These are phyloP conservation scores for Mobula hypostoma DNA, from an alignment of 2,113 vertebrate genomes.

Conservation along the genomic window DNA sequence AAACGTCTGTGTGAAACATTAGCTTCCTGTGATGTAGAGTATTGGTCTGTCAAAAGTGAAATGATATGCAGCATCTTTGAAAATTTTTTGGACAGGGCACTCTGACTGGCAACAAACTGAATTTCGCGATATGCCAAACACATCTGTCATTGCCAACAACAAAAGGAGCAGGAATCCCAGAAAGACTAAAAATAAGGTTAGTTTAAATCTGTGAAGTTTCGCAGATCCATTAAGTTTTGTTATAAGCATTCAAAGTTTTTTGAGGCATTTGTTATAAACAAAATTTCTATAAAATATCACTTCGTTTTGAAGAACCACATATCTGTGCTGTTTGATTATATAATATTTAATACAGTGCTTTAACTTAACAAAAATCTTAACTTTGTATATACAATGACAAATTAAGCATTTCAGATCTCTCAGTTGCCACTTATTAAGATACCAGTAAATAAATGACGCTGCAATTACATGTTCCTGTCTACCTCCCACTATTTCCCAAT, in stretches of 20 bases:
- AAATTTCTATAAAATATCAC: neutral
- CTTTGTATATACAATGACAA: neutral
- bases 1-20: neutral
- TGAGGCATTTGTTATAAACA: neutral
- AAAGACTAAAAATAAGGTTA: conserved; percentile 29
- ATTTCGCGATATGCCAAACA: neutral
- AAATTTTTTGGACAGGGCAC: neutral
- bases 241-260: neutral
- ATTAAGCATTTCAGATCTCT: neutral
- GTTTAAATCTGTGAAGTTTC: neutral
- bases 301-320: neutral
- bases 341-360: neutral
- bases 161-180: conserved; percentile 2
- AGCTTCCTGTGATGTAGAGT: neutral
- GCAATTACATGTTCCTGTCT: neutral
- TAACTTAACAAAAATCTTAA: neutral
- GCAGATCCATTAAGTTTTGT: neutral
- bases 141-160: neutral
- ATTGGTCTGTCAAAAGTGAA: neutral
- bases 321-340: neutral
- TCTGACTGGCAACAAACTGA: neutral
- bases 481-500: neutral
- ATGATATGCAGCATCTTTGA: neutral
- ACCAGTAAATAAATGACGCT: neutral
- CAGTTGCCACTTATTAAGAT: neutral